Conservation (phyloP, 2,113 vertebrate genomes). For the Neodontobutis hainanensis region DNA sequence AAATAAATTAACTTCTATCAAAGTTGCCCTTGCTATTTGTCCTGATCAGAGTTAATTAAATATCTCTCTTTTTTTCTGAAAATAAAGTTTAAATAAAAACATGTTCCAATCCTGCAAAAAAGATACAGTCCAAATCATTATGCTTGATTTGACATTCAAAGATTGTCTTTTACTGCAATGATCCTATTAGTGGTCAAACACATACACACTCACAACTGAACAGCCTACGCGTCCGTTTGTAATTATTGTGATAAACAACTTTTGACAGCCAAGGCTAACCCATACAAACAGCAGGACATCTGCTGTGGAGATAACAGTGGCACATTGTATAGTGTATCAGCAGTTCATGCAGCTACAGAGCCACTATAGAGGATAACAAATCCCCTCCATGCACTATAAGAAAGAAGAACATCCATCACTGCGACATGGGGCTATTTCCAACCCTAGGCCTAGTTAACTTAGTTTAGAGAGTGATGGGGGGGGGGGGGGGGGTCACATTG, state of each 20-base stretch:
- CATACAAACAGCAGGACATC: constrained; percentile 49
- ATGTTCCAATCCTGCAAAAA: too few species aligned
- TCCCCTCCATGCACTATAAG: constrained; percentile 36
- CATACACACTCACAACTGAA: not conserved
- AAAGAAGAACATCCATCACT: constrained; percentile 63
- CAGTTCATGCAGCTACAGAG: constrained; percentile 28
- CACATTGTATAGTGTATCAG: constrained; percentile 30
- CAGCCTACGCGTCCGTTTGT: constrained; percentile 18
- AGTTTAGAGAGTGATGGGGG: constrained; percentile 47
- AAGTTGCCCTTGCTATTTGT: too few species aligned
- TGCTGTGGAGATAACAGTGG: constrained; percentile 50
- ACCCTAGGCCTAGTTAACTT: constrained; percentile 48
- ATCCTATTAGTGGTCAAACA: constrained; percentile 28
- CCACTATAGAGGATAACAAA: constrained; percentile 56
- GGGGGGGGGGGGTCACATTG: constrained; percentile 27
- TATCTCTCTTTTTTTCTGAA: too few species aligned
- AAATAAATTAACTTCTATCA: too few species aligned
- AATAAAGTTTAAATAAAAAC: too few species aligned
- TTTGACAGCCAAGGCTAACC: constrained; percentile 52
- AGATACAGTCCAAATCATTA: too few species aligned
- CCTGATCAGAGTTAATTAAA: too few species aligned
- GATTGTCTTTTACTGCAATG: constrained; percentile 17
- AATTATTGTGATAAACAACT: constrained; percentile 58
- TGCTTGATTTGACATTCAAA: not conserved
- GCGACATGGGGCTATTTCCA: constrained; percentile 48